phyloP scores from a whole-genome alignment of 37 sponge, comb jelly and placozoan genomes.

The Beroe forskalii region DNA sequence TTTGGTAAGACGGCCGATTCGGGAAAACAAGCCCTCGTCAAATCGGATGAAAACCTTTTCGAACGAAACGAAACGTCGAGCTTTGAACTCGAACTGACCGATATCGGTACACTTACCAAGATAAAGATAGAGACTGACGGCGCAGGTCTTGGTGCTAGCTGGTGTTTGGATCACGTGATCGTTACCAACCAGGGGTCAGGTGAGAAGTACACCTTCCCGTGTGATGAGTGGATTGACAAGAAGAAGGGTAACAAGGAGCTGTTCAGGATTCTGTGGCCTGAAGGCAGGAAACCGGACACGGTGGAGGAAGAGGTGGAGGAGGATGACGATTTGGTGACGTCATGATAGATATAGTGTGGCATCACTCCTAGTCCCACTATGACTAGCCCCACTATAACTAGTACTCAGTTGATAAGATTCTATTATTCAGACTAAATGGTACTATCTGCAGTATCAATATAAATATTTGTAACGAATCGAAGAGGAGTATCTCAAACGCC shows the following conservation, averaged over 20 bases:
- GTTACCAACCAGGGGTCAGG: slow-evolving; percentile 42
- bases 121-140: slow-evolving; percentile 45
- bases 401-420: no score
- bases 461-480: no score
- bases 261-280: slow-evolving; percentile 64
- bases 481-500: no score
- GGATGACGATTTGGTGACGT: neutral
- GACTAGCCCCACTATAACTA: no score
- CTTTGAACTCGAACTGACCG: slow-evolving; percentile 40
- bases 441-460: no score
- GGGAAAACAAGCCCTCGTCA: slow-evolving; percentile 63
- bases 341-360: neutral
- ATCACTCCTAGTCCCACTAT: neutral
- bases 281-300: slow-evolving; percentile 18
- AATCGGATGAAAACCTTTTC: slow-evolving; percentile 40
- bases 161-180: slow-evolving; percentile 37
- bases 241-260: slow-evolving; percentile 63
- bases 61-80: slow-evolving; percentile 42
- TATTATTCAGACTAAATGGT: no score
- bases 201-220: slow-evolving; percentile 41
- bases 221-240: slow-evolving; percentile 66
- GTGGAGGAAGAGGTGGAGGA: neutral
- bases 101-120: slow-evolving; percentile 35
- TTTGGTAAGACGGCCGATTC: slow-evolving; percentile 13
- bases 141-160: slow-evolving; percentile 57